These are phyloP conservation scores for Struthio camelus DNA, from an alignment of 2,113 vertebrate genomes.

Conservation along the genomic window DNA sequence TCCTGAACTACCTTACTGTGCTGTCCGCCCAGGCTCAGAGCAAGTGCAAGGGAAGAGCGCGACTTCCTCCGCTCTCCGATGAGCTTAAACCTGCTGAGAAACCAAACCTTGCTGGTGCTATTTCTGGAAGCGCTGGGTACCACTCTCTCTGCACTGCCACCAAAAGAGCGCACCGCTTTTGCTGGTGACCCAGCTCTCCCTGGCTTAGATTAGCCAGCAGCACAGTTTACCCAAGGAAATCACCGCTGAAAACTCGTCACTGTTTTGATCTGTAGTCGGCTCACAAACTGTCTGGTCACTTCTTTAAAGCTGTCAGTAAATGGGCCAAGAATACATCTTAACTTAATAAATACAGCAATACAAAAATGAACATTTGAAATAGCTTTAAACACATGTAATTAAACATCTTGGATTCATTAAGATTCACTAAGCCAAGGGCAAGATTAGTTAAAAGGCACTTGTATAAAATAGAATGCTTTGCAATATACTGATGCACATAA, in stretches of 20 bases:
- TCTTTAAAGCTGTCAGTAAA: neutral
- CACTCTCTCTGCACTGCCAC: neutral
- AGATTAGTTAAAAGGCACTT: neutral
- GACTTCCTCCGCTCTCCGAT: neutral
- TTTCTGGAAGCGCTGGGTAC: neutral
- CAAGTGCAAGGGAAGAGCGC: neutral
- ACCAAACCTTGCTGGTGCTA: no score
- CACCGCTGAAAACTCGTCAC: neutral
- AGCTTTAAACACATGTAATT: neutral
- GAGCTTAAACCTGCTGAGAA: neutral
- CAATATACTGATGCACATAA: neutral
- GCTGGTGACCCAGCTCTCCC: neutral
- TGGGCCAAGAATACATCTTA: neutral
- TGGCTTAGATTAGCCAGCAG: neutral
- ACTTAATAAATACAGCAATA: no score
- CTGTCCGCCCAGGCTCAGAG: neutral
- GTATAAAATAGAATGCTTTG: neutral
- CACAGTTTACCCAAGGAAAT: neutral
- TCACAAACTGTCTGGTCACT: neutral
- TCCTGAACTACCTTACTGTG: fast-evolving
- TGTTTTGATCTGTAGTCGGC: neutral
- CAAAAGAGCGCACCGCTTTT: neutral
- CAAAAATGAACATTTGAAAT: neutral
- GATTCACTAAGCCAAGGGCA: neutral
- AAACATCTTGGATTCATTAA: neutral